These are phyloP conservation scores for Phrynocephalus guinanensis DNA, from an alignment of 2,797 vertebrate genomes.

Conservation along the genomic window DNA sequence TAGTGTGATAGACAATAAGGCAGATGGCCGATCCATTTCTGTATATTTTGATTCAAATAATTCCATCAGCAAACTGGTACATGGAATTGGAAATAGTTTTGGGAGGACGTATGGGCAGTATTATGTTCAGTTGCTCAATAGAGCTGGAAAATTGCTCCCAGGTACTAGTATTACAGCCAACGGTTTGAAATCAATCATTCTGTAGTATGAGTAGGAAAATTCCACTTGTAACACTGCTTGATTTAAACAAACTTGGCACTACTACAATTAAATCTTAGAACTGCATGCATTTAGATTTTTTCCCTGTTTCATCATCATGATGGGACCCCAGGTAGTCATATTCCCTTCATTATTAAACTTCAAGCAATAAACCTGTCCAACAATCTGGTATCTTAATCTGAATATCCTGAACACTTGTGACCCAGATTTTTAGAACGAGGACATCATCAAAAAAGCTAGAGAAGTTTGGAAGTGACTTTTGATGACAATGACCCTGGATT, in stretches of 20 bases:
- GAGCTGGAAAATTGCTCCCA: background rate
- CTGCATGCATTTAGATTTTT: background rate
- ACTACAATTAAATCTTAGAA: background rate
- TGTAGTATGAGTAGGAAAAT: background rate
- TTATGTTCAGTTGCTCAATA: background rate
- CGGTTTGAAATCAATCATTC: background rate
- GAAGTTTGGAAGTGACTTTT: slow-evolving; percentile 35
- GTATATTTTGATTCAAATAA: background rate
- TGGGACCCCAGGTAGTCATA: background rate
- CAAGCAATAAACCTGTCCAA: slow-evolving; percentile 14
- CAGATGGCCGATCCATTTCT: background rate
- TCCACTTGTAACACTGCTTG: background rate
- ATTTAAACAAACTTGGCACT: background rate
- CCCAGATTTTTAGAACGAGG: background rate
- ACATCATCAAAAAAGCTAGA: background rate
- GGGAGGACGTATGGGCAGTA: background rate
- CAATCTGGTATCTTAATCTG: slow-evolving; percentile 47
- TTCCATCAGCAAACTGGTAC: background rate
- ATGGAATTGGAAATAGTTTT: background rate
- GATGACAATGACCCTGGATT: background rate
- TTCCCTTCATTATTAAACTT: background rate
- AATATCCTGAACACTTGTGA: slow-evolving; percentile 4
- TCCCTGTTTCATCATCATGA: background rate
- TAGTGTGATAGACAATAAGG: background rate
- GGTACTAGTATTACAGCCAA: background rate